Evolutionary conservation across 2,888 invertebrate species (phyloP).

Genomic region (Cephalotes varians): DNA sequence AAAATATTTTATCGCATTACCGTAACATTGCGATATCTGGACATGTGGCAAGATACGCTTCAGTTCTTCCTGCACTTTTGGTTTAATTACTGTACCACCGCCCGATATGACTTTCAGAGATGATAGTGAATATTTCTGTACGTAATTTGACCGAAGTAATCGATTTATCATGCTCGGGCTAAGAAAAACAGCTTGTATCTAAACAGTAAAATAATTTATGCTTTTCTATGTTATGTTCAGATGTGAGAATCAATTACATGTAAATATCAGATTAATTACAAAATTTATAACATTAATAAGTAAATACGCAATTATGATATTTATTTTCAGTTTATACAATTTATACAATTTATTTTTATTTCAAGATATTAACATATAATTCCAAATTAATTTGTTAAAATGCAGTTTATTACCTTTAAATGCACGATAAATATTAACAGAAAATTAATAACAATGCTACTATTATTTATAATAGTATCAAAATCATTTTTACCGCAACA

Average conservation of each 20-base stretch:
- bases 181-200: conserved; percentile 65
- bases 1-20: neutral
- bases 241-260: too few relatives aligned
- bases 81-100: conserved; percentile 70
- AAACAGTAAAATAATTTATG: neutral
- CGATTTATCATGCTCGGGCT: conserved; percentile 72
- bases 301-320: neutral
- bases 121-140: conserved; percentile 69
- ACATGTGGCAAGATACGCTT: conserved; percentile 56
- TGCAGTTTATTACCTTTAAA: neutral
- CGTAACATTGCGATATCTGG: neutral
- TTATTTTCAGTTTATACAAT: neutral
- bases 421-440: too few relatives aligned
- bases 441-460: too few relatives aligned
- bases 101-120: conserved; percentile 56
- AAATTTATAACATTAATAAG: neutral
- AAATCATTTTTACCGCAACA: too few relatives aligned
- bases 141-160: conserved; percentile 53
- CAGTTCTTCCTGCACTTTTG: conserved; percentile 61
- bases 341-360: neutral
- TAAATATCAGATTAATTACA: neutral
- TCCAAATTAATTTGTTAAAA: neutral
- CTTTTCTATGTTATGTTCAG: too few relatives aligned
- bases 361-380: neutral
- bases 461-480: too few relatives aligned